These are phyloP conservation scores for Spilogale gracilis DNA, from an alignment of 2,113 vertebrate species.

Conservation along the genomic window DNA sequence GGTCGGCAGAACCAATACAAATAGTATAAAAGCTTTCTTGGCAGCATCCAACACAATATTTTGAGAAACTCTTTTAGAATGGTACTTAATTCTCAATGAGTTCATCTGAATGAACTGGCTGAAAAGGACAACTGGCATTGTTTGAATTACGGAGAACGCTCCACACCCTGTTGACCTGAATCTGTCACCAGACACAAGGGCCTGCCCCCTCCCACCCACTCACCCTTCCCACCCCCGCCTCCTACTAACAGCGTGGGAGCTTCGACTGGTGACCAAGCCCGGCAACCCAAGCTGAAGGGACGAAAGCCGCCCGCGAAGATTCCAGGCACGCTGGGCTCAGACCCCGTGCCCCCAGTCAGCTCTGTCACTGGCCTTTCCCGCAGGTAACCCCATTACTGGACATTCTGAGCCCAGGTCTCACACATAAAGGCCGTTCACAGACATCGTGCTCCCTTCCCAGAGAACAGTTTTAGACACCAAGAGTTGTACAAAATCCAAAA, in stretches of 20 bases:
- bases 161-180: neutral
- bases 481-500: conserved; percentile 91
- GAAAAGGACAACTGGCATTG: neutral
- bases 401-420: neutral
- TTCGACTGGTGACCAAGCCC: neutral
- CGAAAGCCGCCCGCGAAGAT: too few species aligned
- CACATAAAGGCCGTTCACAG: neutral
- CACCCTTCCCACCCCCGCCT: accelerated
- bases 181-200: neutral
- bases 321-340: accelerated
- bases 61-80: neutral
- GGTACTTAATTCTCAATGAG: neutral
- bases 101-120: neutral
- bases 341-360: neutral
- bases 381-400: neutral
- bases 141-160: neutral
- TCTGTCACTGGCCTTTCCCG: neutral
- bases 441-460: neutral
- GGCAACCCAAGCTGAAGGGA: neutral
- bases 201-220: neutral
- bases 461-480: conserved; percentile 79
- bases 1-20: neutral
- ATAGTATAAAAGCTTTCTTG: neutral
- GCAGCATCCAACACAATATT: neutral
- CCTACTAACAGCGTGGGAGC: accelerated